These are phyloP conservation scores for Globia sparganii DNA, from an alignment of 2,888 invertebrate species.

Conservation along the genomic window DNA sequence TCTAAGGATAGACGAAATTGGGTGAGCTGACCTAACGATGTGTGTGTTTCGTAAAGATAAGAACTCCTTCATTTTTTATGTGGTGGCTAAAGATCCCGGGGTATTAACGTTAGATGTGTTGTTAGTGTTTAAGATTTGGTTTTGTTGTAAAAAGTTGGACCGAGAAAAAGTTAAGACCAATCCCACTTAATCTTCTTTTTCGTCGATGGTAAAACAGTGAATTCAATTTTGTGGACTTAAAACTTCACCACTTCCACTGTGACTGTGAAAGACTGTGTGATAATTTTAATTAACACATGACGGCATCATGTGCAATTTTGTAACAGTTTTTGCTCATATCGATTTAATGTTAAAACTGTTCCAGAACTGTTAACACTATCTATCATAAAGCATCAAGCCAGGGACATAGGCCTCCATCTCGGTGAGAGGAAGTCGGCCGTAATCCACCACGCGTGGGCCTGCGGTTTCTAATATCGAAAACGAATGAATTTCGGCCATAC, in stretches of 20 bases:
- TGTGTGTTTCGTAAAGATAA: slow-evolving; percentile 18
- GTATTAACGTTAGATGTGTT: not conserved
- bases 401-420: too few relatives aligned
- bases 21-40: slow-evolving; percentile 34
- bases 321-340: too few relatives aligned
- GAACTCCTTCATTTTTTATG: slow-evolving; percentile 1
- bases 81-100: not conserved
- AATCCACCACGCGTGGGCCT: too few relatives aligned
- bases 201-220: not conserved
- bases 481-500: too few relatives aligned
- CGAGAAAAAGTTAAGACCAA: not conserved
- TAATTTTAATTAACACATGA: too few relatives aligned
- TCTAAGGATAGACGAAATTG: slow-evolving; percentile 32
- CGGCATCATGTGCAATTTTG: too few relatives aligned
- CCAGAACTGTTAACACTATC: not conserved
- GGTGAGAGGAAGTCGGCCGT: too few relatives aligned
- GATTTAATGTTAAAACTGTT: too few relatives aligned
- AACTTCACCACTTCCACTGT: not conserved
- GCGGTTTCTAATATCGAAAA: too few relatives aligned
- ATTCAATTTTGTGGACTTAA: not conserved
- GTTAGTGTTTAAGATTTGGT: not conserved
- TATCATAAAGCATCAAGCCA: not conserved
- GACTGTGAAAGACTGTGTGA: not conserved
- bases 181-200: not conserved
- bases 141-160: not conserved